A percentile compares a stretch with the other conserved stretches of the same genome.
phyloP scores from a whole-genome alignment of 2,888 invertebrate genomes.

The Seladonia tumulorum region DNA sequence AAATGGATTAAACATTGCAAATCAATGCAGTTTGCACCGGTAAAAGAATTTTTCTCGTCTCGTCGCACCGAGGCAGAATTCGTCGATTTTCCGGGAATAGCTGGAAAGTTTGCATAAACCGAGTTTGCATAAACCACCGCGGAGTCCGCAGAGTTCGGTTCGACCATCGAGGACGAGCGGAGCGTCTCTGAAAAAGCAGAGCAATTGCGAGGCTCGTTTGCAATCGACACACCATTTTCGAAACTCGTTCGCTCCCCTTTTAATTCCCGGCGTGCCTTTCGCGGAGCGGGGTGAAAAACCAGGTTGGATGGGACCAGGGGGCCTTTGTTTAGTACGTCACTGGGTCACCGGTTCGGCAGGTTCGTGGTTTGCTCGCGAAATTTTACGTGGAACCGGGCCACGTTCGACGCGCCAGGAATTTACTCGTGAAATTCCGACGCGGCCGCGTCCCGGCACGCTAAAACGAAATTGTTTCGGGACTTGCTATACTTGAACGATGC shows the following conservation, averaged over 20 bases:
- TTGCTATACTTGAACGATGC: background rate
- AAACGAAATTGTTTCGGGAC: constrained; percentile 38
- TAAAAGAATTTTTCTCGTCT: too few relatives aligned
- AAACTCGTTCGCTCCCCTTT: constrained; percentile 35
- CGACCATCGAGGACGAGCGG: background rate
- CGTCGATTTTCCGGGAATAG: background rate
- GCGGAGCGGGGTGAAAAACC: background rate
- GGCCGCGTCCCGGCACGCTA: constrained; percentile 32
- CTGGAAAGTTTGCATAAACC: background rate
- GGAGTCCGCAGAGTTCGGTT: background rate
- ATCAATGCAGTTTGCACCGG: background rate
- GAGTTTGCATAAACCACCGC: background rate
- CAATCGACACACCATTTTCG: constrained; percentile 35
- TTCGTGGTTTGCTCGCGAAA: constrained; percentile 26
- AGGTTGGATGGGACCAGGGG: background rate
- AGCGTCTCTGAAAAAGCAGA: background rate
- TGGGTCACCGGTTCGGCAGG: constrained; percentile 13
- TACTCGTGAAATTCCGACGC: constrained; percentile 52
- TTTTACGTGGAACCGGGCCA: constrained; percentile 50
- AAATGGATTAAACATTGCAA: too few relatives aligned
- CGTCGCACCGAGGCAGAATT: background rate
- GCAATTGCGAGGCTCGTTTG: background rate
- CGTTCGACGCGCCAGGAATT: constrained; percentile 54
- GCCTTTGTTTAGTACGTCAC: constrained; percentile 24
- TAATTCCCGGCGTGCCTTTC: constrained; percentile 7